Base-by-base conservation (phyloP, 35 echinoderm and acorn worm genomes). In the Ptychodera flava region DNA sequence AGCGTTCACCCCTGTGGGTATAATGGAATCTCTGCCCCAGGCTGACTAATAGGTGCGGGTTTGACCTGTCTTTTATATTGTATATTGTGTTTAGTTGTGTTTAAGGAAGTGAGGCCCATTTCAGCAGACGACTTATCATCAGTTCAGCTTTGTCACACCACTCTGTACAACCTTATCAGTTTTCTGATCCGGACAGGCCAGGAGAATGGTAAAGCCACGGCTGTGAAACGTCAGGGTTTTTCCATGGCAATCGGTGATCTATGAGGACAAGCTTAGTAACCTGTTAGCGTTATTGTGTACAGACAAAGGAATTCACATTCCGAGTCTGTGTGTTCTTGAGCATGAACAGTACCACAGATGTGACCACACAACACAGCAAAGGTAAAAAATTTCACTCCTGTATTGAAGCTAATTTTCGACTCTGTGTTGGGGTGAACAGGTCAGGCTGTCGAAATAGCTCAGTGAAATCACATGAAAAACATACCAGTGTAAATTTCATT, bases 61-160 rank as follows among this genome's bases (percentile, higher is more conserved):
- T 64, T 64, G 45, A 64, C 45, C 45, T 64, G 45, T 64, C 45
- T 64, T 64, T 64, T 64, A 64, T 64, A 64, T 64, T 64, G 45
- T 64, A 64, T 64, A 64, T 64, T 64, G 45, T 22, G 22, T 64
- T 64, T 64, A 64, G 45, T 64, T 64, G 45, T 64, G 22, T 64
- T 64, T 64, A 64, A 64, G 45, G 45, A 64, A 64, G 45, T 64
- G 22, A 22, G 45, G 45, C 45, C 45, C 22, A 64, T 64, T 64
- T 64, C 22, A 22, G 45, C 6, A 64, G 45, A 64, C 45, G 45
- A 12, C 45, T 64, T 22, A 64, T 64, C 45, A 12, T n/a, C n/a
- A n/a, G n/a, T n/a, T n/a, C n/a, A n/a, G 22, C 45, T 64, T 6
- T 64, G 45, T 64, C 45, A 64, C 45, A 64, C 45, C 45, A 64